phyloP scores from a whole-genome alignment of 1,140 invertebrate species.

The Coenobita brevimanus region DNA sequence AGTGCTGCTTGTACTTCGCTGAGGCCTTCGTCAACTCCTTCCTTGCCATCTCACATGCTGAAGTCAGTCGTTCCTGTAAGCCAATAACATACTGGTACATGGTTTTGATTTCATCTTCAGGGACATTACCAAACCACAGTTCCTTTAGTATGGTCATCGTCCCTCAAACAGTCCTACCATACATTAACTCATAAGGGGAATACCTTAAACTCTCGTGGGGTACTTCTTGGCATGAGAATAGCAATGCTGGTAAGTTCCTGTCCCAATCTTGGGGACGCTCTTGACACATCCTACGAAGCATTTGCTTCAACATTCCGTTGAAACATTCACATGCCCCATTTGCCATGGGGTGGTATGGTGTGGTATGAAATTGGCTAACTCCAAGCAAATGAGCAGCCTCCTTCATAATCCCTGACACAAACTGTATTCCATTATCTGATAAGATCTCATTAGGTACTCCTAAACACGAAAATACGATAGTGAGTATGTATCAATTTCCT shows the following conservation, averaged over 20 bases:
- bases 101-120: no score
- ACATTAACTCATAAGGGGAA: neutral
- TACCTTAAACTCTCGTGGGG: neutral
- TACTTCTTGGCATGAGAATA: neutral
- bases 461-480: no score
- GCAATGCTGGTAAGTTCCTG: neutral
- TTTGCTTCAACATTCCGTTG: neutral
- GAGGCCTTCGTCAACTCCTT: neutral
- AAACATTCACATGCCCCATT: no score
- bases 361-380: no score
- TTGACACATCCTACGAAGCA: neutral
- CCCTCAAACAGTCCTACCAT: neutral
- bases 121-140: neutral
- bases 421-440: no score
- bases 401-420: no score
- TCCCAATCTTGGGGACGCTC: neutral
- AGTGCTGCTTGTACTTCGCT: neutral
- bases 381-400: no score
- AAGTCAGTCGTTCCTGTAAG: neutral
- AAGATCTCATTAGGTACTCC: no score
- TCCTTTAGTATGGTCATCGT: neutral
- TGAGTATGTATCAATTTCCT: no score
- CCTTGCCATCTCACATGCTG: neutral
- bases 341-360: no score
- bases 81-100: neutral